Percentiles rank a stretch among this genome's conserved stretches.
Conservation (phyloP, 1,140 invertebrate species). For the Yoshiicerus persimilis region DNA sequence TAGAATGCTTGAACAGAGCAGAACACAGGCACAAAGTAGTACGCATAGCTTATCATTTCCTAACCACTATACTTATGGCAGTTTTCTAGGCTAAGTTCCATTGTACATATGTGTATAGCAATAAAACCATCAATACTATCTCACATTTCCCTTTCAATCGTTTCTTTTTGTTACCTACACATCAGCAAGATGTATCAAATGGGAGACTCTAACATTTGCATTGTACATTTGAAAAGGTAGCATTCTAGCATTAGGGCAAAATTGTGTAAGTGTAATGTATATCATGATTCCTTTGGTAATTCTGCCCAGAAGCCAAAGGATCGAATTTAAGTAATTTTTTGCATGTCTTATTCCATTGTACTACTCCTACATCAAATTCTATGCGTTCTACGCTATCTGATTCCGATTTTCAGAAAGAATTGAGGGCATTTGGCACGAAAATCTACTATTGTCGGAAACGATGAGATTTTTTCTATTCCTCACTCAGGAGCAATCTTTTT, state of each 20-base stretch:
- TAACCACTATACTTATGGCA: neutral
- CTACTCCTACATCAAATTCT: neutral
- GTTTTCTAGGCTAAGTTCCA: neutral
- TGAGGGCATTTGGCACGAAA: neutral
- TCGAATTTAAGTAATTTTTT: neutral
- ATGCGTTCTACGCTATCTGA: neutral
- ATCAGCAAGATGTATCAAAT: neutral
- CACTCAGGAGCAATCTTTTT: neutral
- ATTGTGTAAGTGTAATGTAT: neutral
- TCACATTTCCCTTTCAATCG: neutral
- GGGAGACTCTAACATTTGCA: neutral
- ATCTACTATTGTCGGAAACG: neutral
- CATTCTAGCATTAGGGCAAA: neutral
- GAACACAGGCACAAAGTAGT: neutral
- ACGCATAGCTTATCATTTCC: neutral
- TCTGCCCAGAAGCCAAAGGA: neutral
- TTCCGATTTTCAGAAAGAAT: neutral
- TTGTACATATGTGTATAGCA: neutral
- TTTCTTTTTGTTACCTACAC: too few relatives aligned
- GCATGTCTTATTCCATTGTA: neutral
- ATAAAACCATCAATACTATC: neutral
- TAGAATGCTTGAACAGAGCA: too few relatives aligned
- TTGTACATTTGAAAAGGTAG: neutral
- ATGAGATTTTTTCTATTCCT: neutral
- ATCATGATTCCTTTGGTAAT: too few relatives aligned